phyloP scores from a whole-genome alignment of 2,888 invertebrate species.

The Neocrepidodera transversa region DNA sequence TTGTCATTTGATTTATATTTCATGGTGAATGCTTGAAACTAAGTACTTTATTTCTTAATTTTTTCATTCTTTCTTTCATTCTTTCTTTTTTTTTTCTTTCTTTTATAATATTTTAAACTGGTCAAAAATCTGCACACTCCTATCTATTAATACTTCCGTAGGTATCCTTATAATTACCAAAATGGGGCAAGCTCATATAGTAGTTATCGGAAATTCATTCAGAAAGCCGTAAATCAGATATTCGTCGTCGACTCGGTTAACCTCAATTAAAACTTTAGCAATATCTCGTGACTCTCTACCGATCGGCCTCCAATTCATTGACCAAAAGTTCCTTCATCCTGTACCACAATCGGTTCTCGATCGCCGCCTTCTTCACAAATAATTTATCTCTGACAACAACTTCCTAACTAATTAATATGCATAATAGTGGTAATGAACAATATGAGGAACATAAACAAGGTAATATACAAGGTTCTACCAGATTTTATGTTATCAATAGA shows the following conservation, averaged over 20 bases:
- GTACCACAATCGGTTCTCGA: constrained; percentile 6
- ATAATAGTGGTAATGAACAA: constrained; percentile 12
- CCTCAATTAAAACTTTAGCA: constrained; percentile 43
- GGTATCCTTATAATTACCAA: neutral
- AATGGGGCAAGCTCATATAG: neutral
- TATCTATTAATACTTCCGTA: too few relatives aligned
- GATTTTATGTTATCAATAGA: too few relatives aligned
- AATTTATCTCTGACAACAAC: constrained; percentile 28
- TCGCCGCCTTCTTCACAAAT: constrained; percentile 21
- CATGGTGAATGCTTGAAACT: too few relatives aligned
- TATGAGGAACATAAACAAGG: too few relatives aligned
- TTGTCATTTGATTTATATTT: too few relatives aligned
- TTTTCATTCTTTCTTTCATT: too few relatives aligned
- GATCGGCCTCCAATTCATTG: constrained; percentile 29
- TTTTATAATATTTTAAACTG: too few relatives aligned
- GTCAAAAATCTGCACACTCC: too few relatives aligned
- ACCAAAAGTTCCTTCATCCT: constrained; percentile 23
- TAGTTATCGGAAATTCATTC: constrained; percentile 30
- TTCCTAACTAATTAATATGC: constrained; percentile 28
- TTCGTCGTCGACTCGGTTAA: constrained; percentile 38
- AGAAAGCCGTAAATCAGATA: constrained; percentile 33
- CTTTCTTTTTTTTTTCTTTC: too few relatives aligned
- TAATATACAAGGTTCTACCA: too few relatives aligned
- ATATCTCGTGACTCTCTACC: constrained; percentile 32
- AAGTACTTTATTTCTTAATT: too few relatives aligned